phyloP scores from a whole-genome alignment of 2,113 vertebrate species.

The Notiomystis cincta region DNA sequence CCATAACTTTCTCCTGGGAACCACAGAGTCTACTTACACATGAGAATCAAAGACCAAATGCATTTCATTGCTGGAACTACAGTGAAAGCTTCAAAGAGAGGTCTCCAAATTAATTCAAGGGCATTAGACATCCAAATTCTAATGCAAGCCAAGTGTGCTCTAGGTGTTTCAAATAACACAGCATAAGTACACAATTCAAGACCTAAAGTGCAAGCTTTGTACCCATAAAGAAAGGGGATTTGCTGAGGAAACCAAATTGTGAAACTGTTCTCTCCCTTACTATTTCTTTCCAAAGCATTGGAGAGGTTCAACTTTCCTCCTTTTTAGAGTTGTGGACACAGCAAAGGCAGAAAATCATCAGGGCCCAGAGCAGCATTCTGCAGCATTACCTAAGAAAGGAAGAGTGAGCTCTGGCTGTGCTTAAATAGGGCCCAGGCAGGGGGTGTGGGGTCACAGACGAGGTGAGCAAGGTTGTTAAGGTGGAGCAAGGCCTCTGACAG shows the following conservation, averaged over 20 bases:
- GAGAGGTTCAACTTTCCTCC: neutral
- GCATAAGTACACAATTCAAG: neutral
- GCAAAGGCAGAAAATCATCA: neutral
- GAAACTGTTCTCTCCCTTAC: neutral
- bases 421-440: neutral
- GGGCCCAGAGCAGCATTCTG: fast-evolving
- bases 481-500: neutral
- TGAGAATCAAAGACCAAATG: neutral
- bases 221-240: neutral
- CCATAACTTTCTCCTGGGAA: neutral
- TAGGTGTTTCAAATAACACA: neutral
- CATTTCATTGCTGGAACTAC: neutral
- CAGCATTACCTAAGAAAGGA: fast-evolving
- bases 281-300: neutral
- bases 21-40: neutral
- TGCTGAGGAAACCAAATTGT: neutral
- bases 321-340: neutral
- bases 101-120: neutral
- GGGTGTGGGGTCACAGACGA: neutral
- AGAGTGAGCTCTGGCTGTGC: fast-evolving
- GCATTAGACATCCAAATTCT: neutral
- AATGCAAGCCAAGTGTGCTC: neutral
- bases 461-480: neutral
- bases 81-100: neutral
- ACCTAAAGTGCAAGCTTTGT: neutral